Percentiles rank a stretch among this genome's conserved stretches.
Conservation (phyloP, 2,888 invertebrate species). For the Noctua janthina region DNA sequence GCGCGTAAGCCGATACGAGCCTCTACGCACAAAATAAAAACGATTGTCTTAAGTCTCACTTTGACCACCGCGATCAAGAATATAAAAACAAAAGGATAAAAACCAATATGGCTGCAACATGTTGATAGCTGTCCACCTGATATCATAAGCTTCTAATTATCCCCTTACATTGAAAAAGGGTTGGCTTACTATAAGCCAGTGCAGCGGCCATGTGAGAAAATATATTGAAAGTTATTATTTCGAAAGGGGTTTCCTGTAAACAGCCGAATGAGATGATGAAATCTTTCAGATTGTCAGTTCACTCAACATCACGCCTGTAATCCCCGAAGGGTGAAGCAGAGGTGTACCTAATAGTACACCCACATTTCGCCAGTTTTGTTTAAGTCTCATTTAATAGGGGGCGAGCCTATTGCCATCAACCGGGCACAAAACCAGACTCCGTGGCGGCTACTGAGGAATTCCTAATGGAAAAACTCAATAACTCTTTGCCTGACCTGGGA, state of each 20-base stretch:
- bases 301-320: neutral
- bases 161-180: constrained; percentile 5
- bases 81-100: neutral
- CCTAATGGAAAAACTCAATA: too few relatives aligned
- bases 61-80: neutral
- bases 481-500: too few relatives aligned
- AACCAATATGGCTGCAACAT: neutral
- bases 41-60: neutral
- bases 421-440: too few relatives aligned
- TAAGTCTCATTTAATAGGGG: too few relatives aligned
- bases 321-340: neutral
- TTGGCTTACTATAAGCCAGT: neutral
- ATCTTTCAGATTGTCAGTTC: neutral
- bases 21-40: neutral
- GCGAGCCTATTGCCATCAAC: too few relatives aligned
- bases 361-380: too few relatives aligned
- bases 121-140: neutral
- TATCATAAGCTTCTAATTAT: constrained; percentile 18
- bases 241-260: neutral
- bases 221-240: neutral
- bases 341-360: too few relatives aligned
- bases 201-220: neutral
- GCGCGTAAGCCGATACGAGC: too few relatives aligned
- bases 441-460: too few relatives aligned
- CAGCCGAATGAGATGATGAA: neutral